Evolutionary conservation across 2,113 vertebrate species (phyloP).

Genomic region (Rafetus swinhoei): DNA sequence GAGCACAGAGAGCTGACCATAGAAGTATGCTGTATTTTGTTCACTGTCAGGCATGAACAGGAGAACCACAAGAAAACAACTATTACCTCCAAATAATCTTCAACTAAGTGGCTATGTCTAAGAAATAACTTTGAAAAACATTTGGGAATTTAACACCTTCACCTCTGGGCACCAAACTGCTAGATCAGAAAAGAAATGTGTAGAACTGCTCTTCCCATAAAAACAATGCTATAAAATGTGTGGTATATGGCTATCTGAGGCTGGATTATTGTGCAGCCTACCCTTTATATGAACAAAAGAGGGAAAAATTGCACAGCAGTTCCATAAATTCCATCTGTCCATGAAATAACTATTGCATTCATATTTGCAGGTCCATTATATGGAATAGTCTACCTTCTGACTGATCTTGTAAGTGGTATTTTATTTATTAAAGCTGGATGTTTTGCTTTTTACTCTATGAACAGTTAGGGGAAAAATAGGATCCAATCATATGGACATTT

Average conservation of each 20-base stretch:
- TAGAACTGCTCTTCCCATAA: neutral
- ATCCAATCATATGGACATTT: conserved; percentile 60
- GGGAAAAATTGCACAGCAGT: neutral
- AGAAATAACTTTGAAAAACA: conserved; percentile 26
- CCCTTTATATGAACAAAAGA: conserved; percentile 20
- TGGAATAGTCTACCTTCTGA: conserved; percentile 18
- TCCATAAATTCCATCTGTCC: conserved; percentile 42
- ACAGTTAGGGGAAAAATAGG: conserved; percentile 50
- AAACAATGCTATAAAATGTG: conserved; percentile 20
- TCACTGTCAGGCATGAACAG: neutral
- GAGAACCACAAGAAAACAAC: conserved; percentile 13
- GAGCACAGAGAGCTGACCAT: neutral
- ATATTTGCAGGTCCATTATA: conserved; percentile 57
- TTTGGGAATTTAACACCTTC: neutral
- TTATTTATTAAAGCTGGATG: conserved; percentile 50
- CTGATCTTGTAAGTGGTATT: conserved; percentile 13
- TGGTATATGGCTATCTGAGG: conserved; percentile 1
- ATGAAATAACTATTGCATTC: conserved; percentile 43
- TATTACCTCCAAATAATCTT: conserved; percentile 24
- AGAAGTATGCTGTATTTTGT: neutral
- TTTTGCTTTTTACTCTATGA: conserved; percentile 44
- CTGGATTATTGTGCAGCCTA: conserved; percentile 6
- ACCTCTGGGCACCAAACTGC: neutral
- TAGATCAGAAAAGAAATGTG: conserved; percentile 23
- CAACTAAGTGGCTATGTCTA: neutral